Conservation (phyloP, 2,888 invertebrate genomes). For the Calameuta filiformis region DNA sequence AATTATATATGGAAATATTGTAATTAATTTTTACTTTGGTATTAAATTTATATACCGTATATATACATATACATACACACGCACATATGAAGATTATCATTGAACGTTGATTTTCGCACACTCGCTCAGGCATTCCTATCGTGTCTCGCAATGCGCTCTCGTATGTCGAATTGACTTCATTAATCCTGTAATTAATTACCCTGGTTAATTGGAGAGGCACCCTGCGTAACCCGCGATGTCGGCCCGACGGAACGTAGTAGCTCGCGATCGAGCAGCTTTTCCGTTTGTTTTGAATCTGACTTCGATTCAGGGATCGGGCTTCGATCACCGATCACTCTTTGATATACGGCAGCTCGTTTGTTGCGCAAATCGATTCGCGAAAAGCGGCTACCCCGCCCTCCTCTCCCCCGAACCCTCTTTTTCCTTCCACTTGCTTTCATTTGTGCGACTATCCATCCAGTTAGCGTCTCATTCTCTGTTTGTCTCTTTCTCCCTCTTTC, state of each 20-base stretch:
- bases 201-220: constrained; percentile 41
- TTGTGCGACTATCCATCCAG: no score
- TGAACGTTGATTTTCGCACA: not conserved
- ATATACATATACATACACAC: not conserved
- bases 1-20: not conserved
- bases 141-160: not conserved
- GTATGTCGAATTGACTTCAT: constrained; percentile 29
- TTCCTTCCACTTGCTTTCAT: not conserved
- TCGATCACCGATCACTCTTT: constrained; percentile 26
- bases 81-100: not conserved
- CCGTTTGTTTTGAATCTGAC: constrained; percentile 31
- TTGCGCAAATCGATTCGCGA: not conserved
- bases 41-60: not conserved
- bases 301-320: constrained; percentile 23
- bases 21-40: not conserved
- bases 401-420: not conserved
- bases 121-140: not conserved
- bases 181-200: constrained; percentile 47
- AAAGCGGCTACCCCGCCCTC: not conserved
- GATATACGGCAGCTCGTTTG: not conserved
- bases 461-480: no score
- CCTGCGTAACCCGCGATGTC: constrained; percentile 8
- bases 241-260: not conserved
- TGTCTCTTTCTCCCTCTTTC: no score
- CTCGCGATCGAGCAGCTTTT: constrained; percentile 29